Percentiles rank a stretch among this genome's conserved stretches.
Evolutionary conservation across 2,113 vertebrate genomes (phyloP).

Genomic region (Salvelinus fontinalis): DNA sequence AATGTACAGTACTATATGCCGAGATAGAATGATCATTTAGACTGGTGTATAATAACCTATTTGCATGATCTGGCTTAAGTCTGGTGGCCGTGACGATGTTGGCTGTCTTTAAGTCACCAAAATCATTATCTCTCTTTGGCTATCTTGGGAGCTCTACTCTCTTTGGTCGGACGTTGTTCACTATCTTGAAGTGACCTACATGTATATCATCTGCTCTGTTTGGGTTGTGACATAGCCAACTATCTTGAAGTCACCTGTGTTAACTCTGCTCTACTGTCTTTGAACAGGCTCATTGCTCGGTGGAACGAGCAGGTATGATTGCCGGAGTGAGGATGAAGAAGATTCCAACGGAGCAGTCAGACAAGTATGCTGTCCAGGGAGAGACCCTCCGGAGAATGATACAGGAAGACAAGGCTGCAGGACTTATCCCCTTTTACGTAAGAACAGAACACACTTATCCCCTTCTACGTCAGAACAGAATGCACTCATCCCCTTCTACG

Average conservation of each 20-base stretch:
- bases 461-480: too few relatives aligned
- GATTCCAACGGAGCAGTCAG: constrained; percentile 74
- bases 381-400: constrained; percentile 78
- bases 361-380: constrained; percentile 74
- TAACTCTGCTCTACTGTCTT: background rate
- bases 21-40: background rate
- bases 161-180: too few relatives aligned
- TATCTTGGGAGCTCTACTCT: too few relatives aligned
- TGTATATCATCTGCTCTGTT: background rate
- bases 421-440: constrained; percentile 93
- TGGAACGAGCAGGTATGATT: constrained; percentile 89
- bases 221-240: background rate
- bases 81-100: too few relatives aligned
- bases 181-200: background rate
- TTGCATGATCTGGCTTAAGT: too few relatives aligned
- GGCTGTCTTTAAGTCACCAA: too few relatives aligned
- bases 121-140: too few relatives aligned
- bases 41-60: background rate
- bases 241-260: background rate
- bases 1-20: background rate
- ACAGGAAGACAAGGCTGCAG: constrained; percentile 84
- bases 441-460: constrained; percentile 57
- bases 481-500: too few relatives aligned
- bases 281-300: constrained; percentile 90
- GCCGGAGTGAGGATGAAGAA: constrained; percentile 82